Evolutionary conservation across 2,113 vertebrate species (phyloP), one percentile per base, ranked within the genome.

Genomic region (Cyanoliseus patagonus): DNA sequence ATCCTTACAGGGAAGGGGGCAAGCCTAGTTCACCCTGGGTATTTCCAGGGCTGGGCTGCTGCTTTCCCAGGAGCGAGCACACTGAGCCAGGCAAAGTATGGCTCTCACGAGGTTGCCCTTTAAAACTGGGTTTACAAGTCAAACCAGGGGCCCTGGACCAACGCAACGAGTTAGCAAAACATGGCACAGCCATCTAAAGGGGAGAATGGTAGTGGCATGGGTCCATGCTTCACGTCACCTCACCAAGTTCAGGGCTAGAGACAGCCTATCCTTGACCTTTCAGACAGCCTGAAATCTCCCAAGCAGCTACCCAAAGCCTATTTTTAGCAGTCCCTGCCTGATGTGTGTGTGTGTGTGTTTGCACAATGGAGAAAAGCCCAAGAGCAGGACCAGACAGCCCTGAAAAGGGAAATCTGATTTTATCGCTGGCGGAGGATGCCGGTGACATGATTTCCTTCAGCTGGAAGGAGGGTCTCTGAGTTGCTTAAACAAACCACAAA

Each of bases 401-500:
- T 80, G 92, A 84, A 92, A 92, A 94, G 94, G 97, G 96, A 96
- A 97, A 97, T 94, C 92, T 92, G 96, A 97, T 96, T 94, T 93
- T 96, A 97, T 95, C 95, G 47, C 83, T 66, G 17, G 31, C 90
- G 78, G 95, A 92, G 92, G 90, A 93, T 90, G 92, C 76, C 7
- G 88, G 80, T 92, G 95, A 92, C 96, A 93, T 47, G 80, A 96
- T 90, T 97, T 96, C 96, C 95, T 94, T 94, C 63, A 10, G 39
- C 3, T 88, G 83, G 75, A 92, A 95, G 88, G 85, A 96, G 96
- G 87, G 84, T 96, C 90, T 77, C 76, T 18, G 49, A 88, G 76
- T 86, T 86, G 46, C 75, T 64, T 72, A 78, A 79, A 88, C 88
- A 53, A 90, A 80, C 44, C 12, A 20, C 78, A 75, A 90, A 95